phyloP scores from a whole-genome alignment of 1,140 invertebrate species.

The Ceratina japonica region DNA sequence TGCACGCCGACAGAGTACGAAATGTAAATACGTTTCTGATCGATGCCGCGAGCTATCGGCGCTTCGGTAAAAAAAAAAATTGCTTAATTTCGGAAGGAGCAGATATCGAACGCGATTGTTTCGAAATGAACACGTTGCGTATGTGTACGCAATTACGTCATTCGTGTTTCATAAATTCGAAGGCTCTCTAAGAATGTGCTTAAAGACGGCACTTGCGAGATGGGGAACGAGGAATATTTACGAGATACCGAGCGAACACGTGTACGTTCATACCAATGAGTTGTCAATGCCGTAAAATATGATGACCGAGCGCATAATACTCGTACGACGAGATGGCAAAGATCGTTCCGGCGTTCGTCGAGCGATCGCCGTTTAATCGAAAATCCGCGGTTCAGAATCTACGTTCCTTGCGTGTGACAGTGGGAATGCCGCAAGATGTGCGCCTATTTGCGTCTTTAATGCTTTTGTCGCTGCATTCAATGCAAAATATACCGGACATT shows the following conservation, averaged over 20 bases:
- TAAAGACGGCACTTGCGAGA: not conserved
- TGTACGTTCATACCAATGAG: too few species aligned
- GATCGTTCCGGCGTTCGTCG: too few species aligned
- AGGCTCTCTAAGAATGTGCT: not conserved
- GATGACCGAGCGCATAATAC: too few species aligned
- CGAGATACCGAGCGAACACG: not conserved
- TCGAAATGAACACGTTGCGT: not conserved
- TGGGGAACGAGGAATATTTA: not conserved
- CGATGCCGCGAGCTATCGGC: too few species aligned
- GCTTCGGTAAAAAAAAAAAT: not conserved
- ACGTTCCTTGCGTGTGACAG: not conserved
- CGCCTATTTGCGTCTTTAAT: slow-evolving; percentile 57
- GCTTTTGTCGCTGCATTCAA: slow-evolving; percentile 63
- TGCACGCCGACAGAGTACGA: not conserved
- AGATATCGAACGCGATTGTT: not conserved
- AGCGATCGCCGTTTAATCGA: too few species aligned
- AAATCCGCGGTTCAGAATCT: too few species aligned
- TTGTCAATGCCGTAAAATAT: too few species aligned
- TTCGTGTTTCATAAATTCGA: not conserved
- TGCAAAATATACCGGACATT: slow-evolving; percentile 61
- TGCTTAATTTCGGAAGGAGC: not conserved
- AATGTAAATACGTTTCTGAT: not conserved
- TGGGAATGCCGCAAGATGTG: slow-evolving; percentile 5
- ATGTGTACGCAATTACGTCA: not conserved
- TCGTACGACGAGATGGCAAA: too few species aligned